A percentile compares a stretch with the other conserved stretches of the same genome.
Evolutionary conservation across 2,888 invertebrate genomes (phyloP).

Genomic region (Xestia xanthographa): DNA sequence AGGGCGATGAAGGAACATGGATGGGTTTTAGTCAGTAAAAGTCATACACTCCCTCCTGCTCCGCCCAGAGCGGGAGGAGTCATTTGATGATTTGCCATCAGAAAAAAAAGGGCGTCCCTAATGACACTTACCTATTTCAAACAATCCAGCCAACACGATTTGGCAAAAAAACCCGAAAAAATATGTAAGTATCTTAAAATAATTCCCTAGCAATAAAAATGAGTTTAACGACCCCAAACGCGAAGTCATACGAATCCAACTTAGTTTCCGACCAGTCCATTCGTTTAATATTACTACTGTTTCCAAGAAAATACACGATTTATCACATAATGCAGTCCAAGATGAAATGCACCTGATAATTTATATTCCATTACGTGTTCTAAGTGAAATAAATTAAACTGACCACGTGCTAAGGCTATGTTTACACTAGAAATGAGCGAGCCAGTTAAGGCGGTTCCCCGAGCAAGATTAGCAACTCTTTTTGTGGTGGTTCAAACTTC

Average conservation of each 20-base stretch:
- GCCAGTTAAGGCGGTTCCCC: too few relatives aligned
- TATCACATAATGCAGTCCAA: constrained; percentile 11
- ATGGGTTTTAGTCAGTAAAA: too few relatives aligned
- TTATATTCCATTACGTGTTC: constrained; percentile 42
- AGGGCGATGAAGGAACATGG: too few relatives aligned
- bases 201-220: background rate
- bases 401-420: constrained; percentile 4
- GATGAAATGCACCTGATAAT: constrained; percentile 48
- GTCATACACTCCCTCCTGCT: too few relatives aligned
- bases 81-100: too few relatives aligned
- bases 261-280: background rate
- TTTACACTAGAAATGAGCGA: background rate
- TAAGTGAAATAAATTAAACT: constrained; percentile 55
- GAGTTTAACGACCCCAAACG: background rate
- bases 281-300: background rate
- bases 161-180: background rate
- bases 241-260: background rate
- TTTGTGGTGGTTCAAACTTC: too few relatives aligned
- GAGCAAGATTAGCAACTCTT: too few relatives aligned
- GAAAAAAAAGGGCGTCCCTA: too few relatives aligned
- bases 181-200: background rate
- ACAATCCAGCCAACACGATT: background rate
- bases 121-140: background rate
- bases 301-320: constrained; percentile 26
- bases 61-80: too few relatives aligned